Base-by-base conservation (phyloP, 2,888 invertebrate genomes). In the Heliconius charithonia region DNA sequence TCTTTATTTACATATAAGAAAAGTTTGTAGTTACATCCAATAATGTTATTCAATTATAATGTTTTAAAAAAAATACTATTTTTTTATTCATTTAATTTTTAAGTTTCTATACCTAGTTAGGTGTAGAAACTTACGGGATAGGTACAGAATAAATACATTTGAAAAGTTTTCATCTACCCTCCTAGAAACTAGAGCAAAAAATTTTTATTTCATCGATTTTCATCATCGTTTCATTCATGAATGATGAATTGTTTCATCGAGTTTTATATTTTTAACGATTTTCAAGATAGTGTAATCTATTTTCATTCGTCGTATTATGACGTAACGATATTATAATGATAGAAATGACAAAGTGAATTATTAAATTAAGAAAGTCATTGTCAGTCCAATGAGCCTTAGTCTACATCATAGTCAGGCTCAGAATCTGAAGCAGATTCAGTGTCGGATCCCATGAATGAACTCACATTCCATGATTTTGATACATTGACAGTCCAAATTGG, bases 261-360 rank as follows among this genome's bases (percentile, higher is more conserved):
- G 19, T 22, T 56, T 56, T 22, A 56, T 22, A 16, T 56, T 22
- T 56, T 56, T 3, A 56, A 22, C 3, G n/a, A 2, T n/a, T 56
- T n/a, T 59, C n/a, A 10, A n/a, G 1, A 56, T 22, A 7, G 3
- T 56, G 22, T 59, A n/a, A 10, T 59, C 10, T 59, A 59, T n/a
- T 59, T 59, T 59, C n/a, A 59, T 59, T n/a, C n/a, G n/a, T n/a
- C n/a, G n/a, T n/a, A 59, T 59, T n/a, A 59, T 59, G 59, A 59
- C 3, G 12, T 59, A n/a, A 59, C n/a, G n/a, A n/a, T 59, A 59
- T 10, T n/a, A n/a, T 59, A 22, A 22, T 51, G 51, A 51, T 59
- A 59, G 19, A 59, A n/a, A n/a, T 59, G 6, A 51, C 22, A 51
- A 59, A 10, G 56, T 22, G 22, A n/a, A 59, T 59, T 59, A 59